Conservation (phyloP, 2,888 invertebrate genomes). For the Caenorhabditis panamensis region DNA sequence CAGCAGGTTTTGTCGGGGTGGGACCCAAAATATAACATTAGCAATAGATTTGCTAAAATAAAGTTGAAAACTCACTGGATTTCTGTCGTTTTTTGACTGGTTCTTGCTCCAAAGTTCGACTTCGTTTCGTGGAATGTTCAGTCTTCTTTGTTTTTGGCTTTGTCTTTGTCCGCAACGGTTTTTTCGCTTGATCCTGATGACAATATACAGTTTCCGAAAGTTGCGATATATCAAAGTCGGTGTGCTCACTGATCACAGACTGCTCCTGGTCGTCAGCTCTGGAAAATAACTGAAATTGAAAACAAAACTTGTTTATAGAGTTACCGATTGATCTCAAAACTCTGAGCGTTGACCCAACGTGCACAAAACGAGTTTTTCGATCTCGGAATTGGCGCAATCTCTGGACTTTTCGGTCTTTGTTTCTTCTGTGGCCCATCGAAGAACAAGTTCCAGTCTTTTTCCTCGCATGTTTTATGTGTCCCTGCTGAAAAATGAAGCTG, state of each 20-base stretch:
- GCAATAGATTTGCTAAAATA: neutral
- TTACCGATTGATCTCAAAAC: slow-evolving; percentile 18
- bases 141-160: too few species aligned
- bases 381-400: neutral
- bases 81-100: slow-evolving; percentile 6
- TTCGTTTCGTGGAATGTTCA: neutral
- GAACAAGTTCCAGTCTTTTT: slow-evolving; percentile 10
- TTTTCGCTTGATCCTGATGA: neutral
- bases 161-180: too few species aligned
- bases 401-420: too few species aligned
- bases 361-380: neutral
- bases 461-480: neutral
- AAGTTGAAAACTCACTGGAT: neutral
- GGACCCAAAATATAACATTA: neutral
- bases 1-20: neutral
- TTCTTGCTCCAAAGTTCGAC: neutral
- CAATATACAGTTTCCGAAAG: slow-evolving; percentile 4
- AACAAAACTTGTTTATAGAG: neutral
- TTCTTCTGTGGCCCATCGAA: neutral
- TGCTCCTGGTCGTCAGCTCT: neutral
- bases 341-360: slow-evolving; percentile 20
- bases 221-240: neutral
- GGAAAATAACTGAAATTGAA: too few species aligned
- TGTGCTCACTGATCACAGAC: neutral
- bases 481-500: too few species aligned